Percentiles rank a stretch among this genome's conserved stretches.
Evolutionary conservation across 2,797 vertebrate species (phyloP).

Genomic region (Spinus olivaceus): DNA sequence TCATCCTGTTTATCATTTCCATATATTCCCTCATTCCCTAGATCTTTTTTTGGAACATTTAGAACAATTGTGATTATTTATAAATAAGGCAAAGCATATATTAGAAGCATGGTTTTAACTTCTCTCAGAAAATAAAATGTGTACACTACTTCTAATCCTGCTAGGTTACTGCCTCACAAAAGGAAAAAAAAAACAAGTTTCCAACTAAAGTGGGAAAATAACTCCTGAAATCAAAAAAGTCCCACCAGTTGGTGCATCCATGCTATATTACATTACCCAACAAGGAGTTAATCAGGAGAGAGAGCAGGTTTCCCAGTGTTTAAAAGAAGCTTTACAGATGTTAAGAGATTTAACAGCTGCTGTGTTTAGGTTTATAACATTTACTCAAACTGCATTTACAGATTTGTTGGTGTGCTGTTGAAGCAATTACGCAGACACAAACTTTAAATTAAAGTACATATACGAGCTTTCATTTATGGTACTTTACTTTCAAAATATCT

Average conservation of each 20-base stretch:
- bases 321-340: constrained; percentile 65
- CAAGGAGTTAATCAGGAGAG: constrained; percentile 25
- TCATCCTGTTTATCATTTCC: constrained; percentile 17
- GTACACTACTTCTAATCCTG: neutral
- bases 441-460: constrained; percentile 14
- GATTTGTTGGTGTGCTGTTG: constrained; percentile 24
- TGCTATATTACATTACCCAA: neutral
- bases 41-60: neutral
- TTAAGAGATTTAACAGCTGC: constrained; percentile 64
- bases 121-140: neutral
- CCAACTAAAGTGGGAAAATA: neutral
- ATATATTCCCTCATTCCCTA: neutral
- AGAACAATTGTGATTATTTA: constrained; percentile 36
- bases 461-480: constrained; percentile 11
- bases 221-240: neutral
- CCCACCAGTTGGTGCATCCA: neutral
- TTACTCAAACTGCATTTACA: constrained; percentile 51
- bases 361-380: constrained; percentile 58
- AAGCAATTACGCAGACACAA: neutral
- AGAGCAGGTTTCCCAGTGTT: constrained; percentile 46
- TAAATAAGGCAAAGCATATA: constrained; percentile 40
- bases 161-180: neutral
- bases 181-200: neutral
- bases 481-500: neutral
- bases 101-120: constrained; percentile 31